Percentiles rank a stretch among this genome's conserved stretches.
Evolutionary conservation across 2,888 invertebrate genomes (phyloP).

Genomic region (Sericinus montela): DNA sequence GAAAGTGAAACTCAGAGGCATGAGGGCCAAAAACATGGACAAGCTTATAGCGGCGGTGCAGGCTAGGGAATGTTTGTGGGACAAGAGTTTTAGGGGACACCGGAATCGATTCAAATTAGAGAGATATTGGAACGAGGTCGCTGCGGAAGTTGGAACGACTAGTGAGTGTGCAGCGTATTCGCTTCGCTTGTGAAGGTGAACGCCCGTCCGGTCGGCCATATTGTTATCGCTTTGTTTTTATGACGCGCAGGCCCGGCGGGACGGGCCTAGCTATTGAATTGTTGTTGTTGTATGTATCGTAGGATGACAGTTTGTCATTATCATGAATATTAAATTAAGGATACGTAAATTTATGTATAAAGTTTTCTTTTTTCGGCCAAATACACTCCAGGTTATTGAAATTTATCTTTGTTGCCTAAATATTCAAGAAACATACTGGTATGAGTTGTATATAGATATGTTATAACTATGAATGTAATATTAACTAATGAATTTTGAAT

Average conservation of each 20-base stretch:
- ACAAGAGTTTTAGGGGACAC: constrained; percentile 66
- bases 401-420: too few relatives aligned
- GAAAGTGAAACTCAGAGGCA: constrained; percentile 54
- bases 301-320: not conserved
- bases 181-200: constrained; percentile 36
- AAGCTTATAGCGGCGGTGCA: constrained; percentile 72
- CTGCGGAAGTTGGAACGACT: constrained; percentile 65
- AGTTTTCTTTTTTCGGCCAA: too few relatives aligned
- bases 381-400: too few relatives aligned
- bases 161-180: constrained; percentile 54
- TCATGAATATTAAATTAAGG: not conserved
- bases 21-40: constrained; percentile 65
- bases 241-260: constrained; percentile 5
- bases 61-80: constrained; percentile 70
- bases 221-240: constrained; percentile 21
- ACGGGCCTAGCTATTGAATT: not conserved
- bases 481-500: too few relatives aligned
- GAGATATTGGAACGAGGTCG: constrained; percentile 73
- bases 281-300: not conserved
- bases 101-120: constrained; percentile 69
- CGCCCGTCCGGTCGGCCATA: constrained; percentile 35
- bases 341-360: not conserved
- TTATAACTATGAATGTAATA: too few relatives aligned
- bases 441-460: too few relatives aligned
- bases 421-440: too few relatives aligned